Evolutionary conservation across 2,888 invertebrate genomes (phyloP), one percentile per base, ranked within the genome.

Genomic region (Resseliella maxima): DNA sequence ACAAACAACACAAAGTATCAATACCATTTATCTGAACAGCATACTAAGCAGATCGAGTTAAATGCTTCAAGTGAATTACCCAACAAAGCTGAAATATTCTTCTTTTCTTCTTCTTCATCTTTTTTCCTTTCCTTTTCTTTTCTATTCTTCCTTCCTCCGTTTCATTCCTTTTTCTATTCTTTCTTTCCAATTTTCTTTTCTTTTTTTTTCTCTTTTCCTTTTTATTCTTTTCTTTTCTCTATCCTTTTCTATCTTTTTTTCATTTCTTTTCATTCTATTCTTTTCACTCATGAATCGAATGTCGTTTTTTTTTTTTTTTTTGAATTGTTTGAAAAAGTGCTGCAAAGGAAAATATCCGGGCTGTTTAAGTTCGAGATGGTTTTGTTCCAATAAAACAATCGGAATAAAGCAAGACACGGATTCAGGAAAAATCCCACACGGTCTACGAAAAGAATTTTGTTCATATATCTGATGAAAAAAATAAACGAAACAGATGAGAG

Each of bases 31-130:
- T 72, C 72, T 72, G 72, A 72, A 72, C 35, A 72, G 72, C 72
- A 72, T 72, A 72, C 72, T 72, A 72, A 72, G 72, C 72, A 72
- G 72, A 72, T 72, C 72, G 72, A 72, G 72, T 72, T 72, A 35
- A 72, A 59, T 59, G 59, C 59, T 59, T 59, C 59, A 59, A 72
- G 72, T 72, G 72, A 72, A 72, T 72, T 72, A 72, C 31, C 72
- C 72, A 72, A 31, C 27, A 31, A 72, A 72, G 27, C 72, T 31
- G 72, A 72, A 15, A 31, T 15, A 1, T 24, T 59, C 2, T 24
- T 59, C 21, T 3, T 50, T 18, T 12, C 12, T 18, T 18, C 3
- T 12, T 50, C 21, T 50, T 21, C 41, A 12, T 12, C 41, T 5
- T 3, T 15, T 50, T 2, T 15, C 50, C 18, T 50, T 18, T 21